phyloP scores from a whole-genome alignment of 2,888 invertebrate species.

The Sialis fuliginosa region DNA sequence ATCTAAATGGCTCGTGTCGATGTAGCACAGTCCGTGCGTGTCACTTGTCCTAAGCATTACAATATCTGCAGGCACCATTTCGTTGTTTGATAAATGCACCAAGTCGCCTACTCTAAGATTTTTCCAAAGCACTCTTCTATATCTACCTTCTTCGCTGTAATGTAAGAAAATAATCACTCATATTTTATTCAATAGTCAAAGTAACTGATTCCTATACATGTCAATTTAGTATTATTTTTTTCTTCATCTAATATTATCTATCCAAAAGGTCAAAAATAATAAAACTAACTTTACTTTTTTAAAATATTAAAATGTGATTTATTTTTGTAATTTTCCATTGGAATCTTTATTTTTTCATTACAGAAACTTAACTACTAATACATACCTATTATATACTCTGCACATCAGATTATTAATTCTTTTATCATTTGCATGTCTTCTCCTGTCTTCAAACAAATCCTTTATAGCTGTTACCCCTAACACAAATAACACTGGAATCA shows the following conservation, averaged over 20 bases:
- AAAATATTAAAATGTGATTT: too few species aligned
- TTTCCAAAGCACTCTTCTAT: slow-evolving; percentile 75
- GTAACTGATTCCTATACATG: too few species aligned
- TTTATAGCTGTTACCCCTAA: slow-evolving; percentile 86
- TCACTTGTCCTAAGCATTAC: slow-evolving; percentile 77
- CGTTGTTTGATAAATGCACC: slow-evolving; percentile 90
- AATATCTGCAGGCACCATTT: slow-evolving; percentile 91
- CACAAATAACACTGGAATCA: slow-evolving; percentile 89
- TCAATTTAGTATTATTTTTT: too few species aligned
- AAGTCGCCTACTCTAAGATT: slow-evolving; percentile 86
- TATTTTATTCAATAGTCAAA: too few species aligned
- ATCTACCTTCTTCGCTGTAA: slow-evolving; percentile 60
- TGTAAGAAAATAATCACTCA: slow-evolving; percentile 9
- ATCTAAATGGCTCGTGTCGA: slow-evolving; percentile 92
- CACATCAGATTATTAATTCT: slow-evolving; percentile 87
- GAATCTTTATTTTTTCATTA: too few species aligned
- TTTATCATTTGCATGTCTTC: slow-evolving; percentile 78
- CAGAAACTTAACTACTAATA: too few species aligned
- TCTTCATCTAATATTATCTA: too few species aligned
- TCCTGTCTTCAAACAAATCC: slow-evolving; percentile 85
- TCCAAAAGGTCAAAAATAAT: too few species aligned
- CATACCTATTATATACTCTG: slow-evolving; percentile 80
- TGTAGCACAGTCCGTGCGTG: slow-evolving; percentile 73
- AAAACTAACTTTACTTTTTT: too few species aligned
- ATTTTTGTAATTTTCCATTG: too few species aligned